Conservation (phyloP, 2,888 invertebrate genomes). For the Acronicta alni region DNA sequence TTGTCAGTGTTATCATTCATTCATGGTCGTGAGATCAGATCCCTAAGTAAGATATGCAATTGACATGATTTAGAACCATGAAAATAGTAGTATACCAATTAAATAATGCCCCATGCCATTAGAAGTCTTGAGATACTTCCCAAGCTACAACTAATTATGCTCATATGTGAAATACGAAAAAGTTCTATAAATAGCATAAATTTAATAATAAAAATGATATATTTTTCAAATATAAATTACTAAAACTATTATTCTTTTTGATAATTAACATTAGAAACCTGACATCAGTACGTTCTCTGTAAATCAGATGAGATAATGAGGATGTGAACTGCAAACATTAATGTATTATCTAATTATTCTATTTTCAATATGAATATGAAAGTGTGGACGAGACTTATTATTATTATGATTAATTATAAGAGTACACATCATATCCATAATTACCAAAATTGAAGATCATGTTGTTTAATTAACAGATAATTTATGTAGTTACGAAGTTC, state of each 20-base stretch:
- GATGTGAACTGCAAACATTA: slow-evolving; percentile 1
- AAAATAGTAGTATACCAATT: not conserved
- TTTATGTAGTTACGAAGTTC: not conserved
- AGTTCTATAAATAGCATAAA: slow-evolving; percentile 1
- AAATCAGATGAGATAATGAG: not conserved
- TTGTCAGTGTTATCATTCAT: not conserved
- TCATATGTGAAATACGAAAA: slow-evolving; percentile 20
- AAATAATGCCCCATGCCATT: not conserved
- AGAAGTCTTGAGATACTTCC: slow-evolving; percentile 22
- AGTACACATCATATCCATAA: not conserved
- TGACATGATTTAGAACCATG: not conserved
- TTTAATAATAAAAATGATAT: slow-evolving; percentile 19
- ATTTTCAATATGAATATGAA: no score
- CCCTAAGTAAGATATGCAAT: not conserved
- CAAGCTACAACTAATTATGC: slow-evolving; percentile 21
- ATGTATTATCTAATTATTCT: slow-evolving; percentile 2
- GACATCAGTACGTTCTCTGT: not conserved
- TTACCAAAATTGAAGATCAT: slow-evolving; percentile 17
- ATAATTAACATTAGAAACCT: slow-evolving; percentile 1
- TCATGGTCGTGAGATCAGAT: not conserved
- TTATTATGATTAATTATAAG: no score
- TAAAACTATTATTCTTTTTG: slow-evolving; percentile 32
- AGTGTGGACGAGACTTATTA: no score
- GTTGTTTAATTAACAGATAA: slow-evolving; percentile 26
- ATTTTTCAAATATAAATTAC: slow-evolving; percentile 26